These are phyloP conservation scores for Desoria tigrina DNA, from an alignment of 2,888 invertebrate species.

Conservation along the genomic window DNA sequence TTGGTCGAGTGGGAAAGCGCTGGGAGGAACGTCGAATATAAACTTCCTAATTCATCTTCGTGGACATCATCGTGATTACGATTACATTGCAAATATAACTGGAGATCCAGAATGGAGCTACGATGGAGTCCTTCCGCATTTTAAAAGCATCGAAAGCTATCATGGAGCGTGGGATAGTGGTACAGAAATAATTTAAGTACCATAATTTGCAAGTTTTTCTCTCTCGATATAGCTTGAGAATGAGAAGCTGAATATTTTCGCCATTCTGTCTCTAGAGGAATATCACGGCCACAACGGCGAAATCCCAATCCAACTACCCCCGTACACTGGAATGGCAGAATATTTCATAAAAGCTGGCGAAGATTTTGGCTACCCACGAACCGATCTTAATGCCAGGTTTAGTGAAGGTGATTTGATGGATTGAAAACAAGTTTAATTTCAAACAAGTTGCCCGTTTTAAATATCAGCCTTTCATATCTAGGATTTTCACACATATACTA, in stretches of 20 bases:
- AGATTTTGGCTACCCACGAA: conserved; percentile 62
- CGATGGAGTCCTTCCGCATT: conserved; percentile 56
- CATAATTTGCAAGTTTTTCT: too few relatives aligned
- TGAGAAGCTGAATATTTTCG: neutral
- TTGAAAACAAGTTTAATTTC: too few relatives aligned
- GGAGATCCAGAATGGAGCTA: conserved; percentile 40
- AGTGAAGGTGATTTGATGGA: conserved; percentile 29
- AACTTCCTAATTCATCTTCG: conserved; percentile 74
- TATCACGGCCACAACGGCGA: conserved; percentile 28
- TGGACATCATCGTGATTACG: conserved; percentile 70
- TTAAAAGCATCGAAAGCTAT: conserved; percentile 56
- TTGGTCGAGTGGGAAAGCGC: conserved; percentile 69
- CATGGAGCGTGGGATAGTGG: conserved; percentile 50
- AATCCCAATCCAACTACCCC: conserved; percentile 55
- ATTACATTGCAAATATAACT: conserved; percentile 29
- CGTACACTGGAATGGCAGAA: conserved; percentile 63
- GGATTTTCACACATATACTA: conserved; percentile 52
- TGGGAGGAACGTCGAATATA: conserved; percentile 74
- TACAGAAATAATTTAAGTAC: conserved; percentile 20
- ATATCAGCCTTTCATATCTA: conserved; percentile 31
- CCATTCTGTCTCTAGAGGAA: conserved; percentile 26
- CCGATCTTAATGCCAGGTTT: conserved; percentile 58
- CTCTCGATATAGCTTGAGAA: too few relatives aligned
- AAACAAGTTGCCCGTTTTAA: too few relatives aligned
- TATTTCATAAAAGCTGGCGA: conserved; percentile 63